These are phyloP conservation scores for Crambe crambe DNA, from an alignment of 37 sponge, comb jelly and placozoan species.

Conservation along the genomic window DNA sequence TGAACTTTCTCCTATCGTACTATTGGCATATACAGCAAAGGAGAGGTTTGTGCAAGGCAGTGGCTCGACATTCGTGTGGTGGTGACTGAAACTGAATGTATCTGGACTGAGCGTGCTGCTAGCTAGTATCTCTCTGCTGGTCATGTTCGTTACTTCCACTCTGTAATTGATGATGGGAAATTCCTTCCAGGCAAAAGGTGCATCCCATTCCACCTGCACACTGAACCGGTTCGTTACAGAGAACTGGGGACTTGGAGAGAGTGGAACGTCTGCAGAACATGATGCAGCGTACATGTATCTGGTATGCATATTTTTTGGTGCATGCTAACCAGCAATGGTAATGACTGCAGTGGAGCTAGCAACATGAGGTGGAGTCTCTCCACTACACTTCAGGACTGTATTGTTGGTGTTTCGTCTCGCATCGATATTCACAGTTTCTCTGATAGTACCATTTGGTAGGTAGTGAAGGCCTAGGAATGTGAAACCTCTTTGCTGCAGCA, in stretches of 20 bases:
- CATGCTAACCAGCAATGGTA: background rate
- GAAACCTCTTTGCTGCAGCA: background rate
- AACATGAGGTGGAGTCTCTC: too few relatives aligned
- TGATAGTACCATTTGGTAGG: background rate
- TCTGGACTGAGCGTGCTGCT: background rate
- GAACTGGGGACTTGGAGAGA: background rate
- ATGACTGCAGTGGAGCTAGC: background rate
- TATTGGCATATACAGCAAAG: background rate
- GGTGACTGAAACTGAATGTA: background rate
- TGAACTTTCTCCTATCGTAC: background rate
- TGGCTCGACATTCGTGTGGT: background rate
- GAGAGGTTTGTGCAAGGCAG: background rate
- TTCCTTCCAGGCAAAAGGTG: background rate
- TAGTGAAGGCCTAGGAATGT: background rate
- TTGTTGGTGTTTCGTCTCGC: background rate
- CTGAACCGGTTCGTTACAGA: background rate
- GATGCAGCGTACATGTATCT: too few relatives aligned
- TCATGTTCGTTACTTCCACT: background rate
- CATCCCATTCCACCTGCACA: background rate
- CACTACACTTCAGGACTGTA: background rate
- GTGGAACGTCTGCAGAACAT: background rate
- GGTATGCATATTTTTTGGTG: too few relatives aligned
- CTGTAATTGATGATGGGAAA: background rate
- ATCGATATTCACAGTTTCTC: background rate
- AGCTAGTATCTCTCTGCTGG: background rate